Base-by-base conservation (phyloP, 1,140 invertebrate genomes). In the Episyrphus balteatus region DNA sequence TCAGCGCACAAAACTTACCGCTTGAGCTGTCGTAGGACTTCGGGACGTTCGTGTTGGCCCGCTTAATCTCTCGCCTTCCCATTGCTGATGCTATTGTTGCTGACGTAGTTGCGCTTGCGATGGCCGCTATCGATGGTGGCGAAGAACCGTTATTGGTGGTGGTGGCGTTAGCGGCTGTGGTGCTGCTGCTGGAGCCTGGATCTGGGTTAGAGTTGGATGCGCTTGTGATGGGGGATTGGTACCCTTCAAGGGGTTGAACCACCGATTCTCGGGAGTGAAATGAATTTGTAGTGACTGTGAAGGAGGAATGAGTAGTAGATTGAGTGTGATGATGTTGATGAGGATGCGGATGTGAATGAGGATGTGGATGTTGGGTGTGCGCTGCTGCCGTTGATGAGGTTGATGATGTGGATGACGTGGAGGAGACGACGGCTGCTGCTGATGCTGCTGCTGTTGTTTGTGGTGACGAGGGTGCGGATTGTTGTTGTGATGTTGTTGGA, bases 61-160 rank as follows among this genome's bases (percentile, higher is more conserved):
- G 59, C 44, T 67, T 67, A 54, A 68, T 68, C 50, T 67, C 65
- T 32, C 62, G 62, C 42, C 65, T 55, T 13, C 64, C 65, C 65
- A 68, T 68, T 43, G 43, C 50, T 54, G 53, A 42, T 52, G 55
- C 51, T 41, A 38, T 33, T 46, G 43, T 39, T 48, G 31, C 41
- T 52, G 53, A 11, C 51, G 55, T 15, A 45, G 47, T 9, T 52
- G 21, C 3, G 21, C 21, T 26, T 26, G 21, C 8, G 21, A 26
- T 26, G 8, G 21, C 8, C 21, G 21, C 21, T 26, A 8, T 26
- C 21, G 53, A 15, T 48, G 47, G 12, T 44, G 31, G n/a, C 12
- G 40, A 17, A n/a, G 14, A 6, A 36, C 14, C 12, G 14, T 36
- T n/a, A 36, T 12, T 36, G 12, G 3, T 15, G 14, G 14, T 36